Base-by-base conservation (phyloP, 2,888 invertebrate genomes). In the Steinernema hermaphroditum region DNA sequence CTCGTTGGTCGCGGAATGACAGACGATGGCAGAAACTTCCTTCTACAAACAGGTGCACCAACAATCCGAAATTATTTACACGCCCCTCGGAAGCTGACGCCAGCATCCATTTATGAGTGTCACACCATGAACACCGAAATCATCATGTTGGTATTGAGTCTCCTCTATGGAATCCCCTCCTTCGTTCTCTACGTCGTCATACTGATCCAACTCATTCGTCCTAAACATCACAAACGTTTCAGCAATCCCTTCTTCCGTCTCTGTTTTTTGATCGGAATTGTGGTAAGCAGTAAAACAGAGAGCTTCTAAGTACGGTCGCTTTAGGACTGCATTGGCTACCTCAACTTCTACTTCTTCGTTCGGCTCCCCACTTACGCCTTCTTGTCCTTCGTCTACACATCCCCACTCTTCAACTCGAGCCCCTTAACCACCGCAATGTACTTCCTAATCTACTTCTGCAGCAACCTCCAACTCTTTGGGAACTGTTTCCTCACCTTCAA, bases 401-500 rank as follows among this genome's bases (percentile, higher is more conserved):
- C 62, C 2, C 27, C 62, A 6, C 62, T 62, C 32, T 62, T 62
- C 62, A 19, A 9, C 8, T 32, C 62, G 1, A 27, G 27, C 2
- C 32, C 62, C 14, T 34, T 62, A 22, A 62, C 62, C 62, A 62
- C 32, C 62, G 62, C 32, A 16, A 16, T 62, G 6, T 62, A 32
- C 62, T 62, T 62, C 62, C 32, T 32, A 4, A 32, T 16, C 29
- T 62, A 62, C 32, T 9, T 62, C 8, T 62, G 29, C 62, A 4
- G 29, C 62, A 32, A 62, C 16, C 34, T 62, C 16, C 62, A 62
- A 34, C 62, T 62, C 62, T 62, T 62, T 32, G 62, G 62, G 27
- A 62, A 32, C 62, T 62, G 62, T 16, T 62, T 62, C 62, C 62
- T 62, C 16, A 62, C 62, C 62, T 14, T 62, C 32, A 62, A 62